Percentiles rank a stretch among this genome's conserved stretches.
Conservation (phyloP, 1,140 invertebrate species). For the Drosophila sp. region DNA sequence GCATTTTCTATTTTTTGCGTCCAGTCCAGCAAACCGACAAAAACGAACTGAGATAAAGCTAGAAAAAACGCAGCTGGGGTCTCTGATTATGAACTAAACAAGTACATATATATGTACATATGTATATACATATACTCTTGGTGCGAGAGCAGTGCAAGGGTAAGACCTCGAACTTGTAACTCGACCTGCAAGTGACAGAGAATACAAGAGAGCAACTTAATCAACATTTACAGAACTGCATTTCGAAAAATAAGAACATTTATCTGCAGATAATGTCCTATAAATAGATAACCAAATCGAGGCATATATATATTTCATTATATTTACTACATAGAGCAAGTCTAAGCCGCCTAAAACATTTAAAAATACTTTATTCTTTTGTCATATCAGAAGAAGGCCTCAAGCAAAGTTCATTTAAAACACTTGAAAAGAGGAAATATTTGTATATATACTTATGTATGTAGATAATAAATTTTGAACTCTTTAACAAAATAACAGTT, state of each 20-base stretch:
- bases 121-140: not conserved
- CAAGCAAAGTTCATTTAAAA: not conserved
- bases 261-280: no score
- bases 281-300: no score
- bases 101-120: not conserved
- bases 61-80: not conserved
- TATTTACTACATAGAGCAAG: no score
- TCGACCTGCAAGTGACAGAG: no score
- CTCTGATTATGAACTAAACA: not conserved
- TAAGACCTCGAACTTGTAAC: no score
- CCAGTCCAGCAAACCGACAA: not conserved
- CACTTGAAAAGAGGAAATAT: not conserved
- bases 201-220: no score
- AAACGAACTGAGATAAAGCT: conserved; percentile 26
- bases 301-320: no score
- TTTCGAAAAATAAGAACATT: no score
- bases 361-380: not conserved
- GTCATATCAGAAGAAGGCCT: not conserved
- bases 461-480: not conserved
- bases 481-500: not conserved
- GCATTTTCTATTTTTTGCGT: conserved; percentile 30
- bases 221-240: no score
- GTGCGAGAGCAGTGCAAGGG: no score
- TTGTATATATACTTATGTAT: not conserved
- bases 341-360: not conserved